Conservation (phyloP, 1,140 invertebrate genomes). For the Drosophila teissieri region DNA sequence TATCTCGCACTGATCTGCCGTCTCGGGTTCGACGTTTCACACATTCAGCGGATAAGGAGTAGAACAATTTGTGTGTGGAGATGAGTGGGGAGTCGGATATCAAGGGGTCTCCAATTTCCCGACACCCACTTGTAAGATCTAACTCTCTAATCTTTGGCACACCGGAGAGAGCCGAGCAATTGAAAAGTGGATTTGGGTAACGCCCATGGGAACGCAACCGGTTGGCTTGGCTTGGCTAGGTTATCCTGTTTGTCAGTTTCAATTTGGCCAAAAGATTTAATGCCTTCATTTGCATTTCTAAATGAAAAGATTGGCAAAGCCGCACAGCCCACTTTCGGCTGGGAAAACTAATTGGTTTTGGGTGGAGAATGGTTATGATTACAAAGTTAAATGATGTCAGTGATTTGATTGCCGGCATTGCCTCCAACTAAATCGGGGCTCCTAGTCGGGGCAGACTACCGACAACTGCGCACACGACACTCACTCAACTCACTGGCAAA, state of each 20-base stretch:
- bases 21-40: constrained; percentile 64
- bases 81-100: constrained; percentile 27
- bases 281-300: constrained; percentile 80
- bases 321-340: constrained; percentile 60
- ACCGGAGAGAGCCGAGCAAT: constrained; percentile 19
- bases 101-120: constrained; percentile 35
- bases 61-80: neutral
- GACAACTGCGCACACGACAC: constrained; percentile 24
- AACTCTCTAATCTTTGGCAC: neutral
- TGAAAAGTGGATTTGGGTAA: constrained; percentile 33
- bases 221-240: constrained; percentile 6
- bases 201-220: constrained; percentile 49
- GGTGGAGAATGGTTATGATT: constrained; percentile 78
- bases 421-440: constrained; percentile 51
- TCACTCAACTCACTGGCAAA: constrained; percentile 15
- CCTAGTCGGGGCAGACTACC: constrained; percentile 23
- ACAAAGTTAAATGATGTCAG: constrained; percentile 78
- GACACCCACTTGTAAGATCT: constrained; percentile 40
- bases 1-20: constrained; percentile 24
- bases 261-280: constrained; percentile 76
- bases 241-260: constrained; percentile 79
- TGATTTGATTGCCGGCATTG: constrained; percentile 69
- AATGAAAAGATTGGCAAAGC: constrained; percentile 60
- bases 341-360: constrained; percentile 72
- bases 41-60: constrained; percentile 29